These are phyloP conservation scores for Heptranchias perlo DNA, from an alignment of 2,113 vertebrate genomes.

Conservation along the genomic window DNA sequence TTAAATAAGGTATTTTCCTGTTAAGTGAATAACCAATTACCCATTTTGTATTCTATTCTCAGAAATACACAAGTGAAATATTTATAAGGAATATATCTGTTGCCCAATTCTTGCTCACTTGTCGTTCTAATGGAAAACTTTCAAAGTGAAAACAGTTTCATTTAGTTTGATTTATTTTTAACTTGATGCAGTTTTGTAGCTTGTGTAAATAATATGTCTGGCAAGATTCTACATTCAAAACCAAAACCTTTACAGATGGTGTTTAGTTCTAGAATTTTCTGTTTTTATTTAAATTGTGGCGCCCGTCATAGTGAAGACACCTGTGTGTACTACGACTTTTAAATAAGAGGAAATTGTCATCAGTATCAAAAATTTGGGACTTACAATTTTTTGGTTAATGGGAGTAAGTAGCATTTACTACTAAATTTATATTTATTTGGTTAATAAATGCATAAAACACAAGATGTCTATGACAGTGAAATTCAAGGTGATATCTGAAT, in stretches of 20 bases:
- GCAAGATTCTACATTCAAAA: not conserved
- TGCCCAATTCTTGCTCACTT: not conserved
- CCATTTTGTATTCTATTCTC: not conserved
- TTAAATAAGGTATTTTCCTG: not conserved
- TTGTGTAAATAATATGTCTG: conserved; percentile 27
- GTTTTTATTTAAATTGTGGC: conserved; percentile 16
- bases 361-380: not conserved
- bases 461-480: not conserved
- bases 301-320: not conserved
- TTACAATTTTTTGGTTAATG: not conserved
- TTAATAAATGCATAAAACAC: not conserved
- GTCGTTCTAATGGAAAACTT: not conserved
- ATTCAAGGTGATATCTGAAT: not conserved
- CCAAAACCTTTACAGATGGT: conserved; percentile 2
- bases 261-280: not conserved
- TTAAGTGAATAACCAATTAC: not conserved
- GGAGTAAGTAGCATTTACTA: not conserved
- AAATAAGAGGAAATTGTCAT: not conserved
- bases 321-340: not conserved
- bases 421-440: not conserved
- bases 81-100: not conserved
- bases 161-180: not conserved
- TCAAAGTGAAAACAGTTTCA: not conserved
- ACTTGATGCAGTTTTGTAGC: not conserved
- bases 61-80: not conserved